A percentile compares a stretch with the other conserved stretches of the same genome.
Evolutionary conservation across 2,113 vertebrate genomes (phyloP).

Genomic region (Hypanus sabinus): DNA sequence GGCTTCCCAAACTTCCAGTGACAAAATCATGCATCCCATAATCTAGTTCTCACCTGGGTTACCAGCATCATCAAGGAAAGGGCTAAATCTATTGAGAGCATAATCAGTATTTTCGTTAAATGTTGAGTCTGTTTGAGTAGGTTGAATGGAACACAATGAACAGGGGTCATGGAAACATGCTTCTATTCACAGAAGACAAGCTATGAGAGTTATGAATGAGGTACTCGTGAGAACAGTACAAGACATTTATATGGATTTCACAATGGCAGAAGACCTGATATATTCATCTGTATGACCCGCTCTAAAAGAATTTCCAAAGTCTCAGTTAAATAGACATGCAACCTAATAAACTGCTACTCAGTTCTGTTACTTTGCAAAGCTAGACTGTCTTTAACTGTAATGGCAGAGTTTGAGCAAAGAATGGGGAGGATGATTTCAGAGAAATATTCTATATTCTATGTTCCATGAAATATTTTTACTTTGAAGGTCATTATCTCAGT

Average conservation of each 20-base stretch:
- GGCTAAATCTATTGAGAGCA: not conserved
- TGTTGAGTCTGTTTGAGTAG: conserved; percentile 5
- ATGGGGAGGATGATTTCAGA: not conserved
- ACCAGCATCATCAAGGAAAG: not conserved
- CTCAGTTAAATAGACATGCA: not conserved
- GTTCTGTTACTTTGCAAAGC: not conserved
- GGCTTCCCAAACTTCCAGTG: not conserved
- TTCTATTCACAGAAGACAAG: conserved; percentile 15
- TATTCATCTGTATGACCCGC: not conserved
- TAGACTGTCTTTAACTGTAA: not conserved
- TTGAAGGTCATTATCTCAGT: not conserved
- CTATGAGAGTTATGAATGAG: not conserved
- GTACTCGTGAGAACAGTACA: not conserved
- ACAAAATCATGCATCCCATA: not conserved
- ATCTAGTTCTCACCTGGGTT: not conserved
- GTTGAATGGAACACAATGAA: not conserved
- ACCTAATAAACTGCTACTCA: not conserved
- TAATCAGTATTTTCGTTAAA: conserved; percentile 23
- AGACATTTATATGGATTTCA: not conserved
- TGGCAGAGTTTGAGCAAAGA: not conserved
- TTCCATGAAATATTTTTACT: not conserved
- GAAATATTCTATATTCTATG: not conserved
- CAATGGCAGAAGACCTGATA: not conserved
- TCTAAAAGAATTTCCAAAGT: not conserved
- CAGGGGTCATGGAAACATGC: not conserved